Base-by-base conservation (phyloP, 2,888 invertebrate genomes). In the Lochmaea capreae region DNA sequence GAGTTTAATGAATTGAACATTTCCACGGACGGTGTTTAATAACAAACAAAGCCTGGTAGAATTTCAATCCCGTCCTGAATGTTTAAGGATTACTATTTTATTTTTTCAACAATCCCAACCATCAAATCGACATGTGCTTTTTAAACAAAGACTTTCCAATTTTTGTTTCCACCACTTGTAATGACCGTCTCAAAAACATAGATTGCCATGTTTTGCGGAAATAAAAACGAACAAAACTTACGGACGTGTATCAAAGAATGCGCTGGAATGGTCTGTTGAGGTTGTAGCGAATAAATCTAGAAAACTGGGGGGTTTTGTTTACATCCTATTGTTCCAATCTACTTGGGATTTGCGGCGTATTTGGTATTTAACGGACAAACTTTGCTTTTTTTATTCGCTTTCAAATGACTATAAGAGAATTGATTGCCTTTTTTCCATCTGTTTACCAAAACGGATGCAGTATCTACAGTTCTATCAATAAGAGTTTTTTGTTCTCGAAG, bases 261-360 rank as follows among this genome's bases (percentile, higher is more conserved):
- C 81, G 80, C 74, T 76, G 79, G 79, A 81, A 83, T 82, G 78
- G 83, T 80, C 76, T 69, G 81, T 65, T 79, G 80, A 79, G 77
- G 83, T 81, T 81, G 81, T 81, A 80, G 81, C 79, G 79, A 77
- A 83, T 83, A 83, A 83, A 83, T 83, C 83, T 83, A 79, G 79
- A 77, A 77, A 75, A 73, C 79, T 16, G 75, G 72, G 81, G 80
- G 81, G 33, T 33, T 81, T 82, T 82, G 83, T 82, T 82, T 82
- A 83, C 83, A 83, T 82, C 79, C 83, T 80, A 83, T 83, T 83
- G 83, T 83, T 82, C 79, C 78, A 61, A 61, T 33, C 39, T 61
- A 61, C 61, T 61, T 61, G 12, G 61, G 76, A 78, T 76, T 72
- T 72, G 74, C 69, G 39, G 61, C 61, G 61, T 61, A 61, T 39